A percentile compares a stretch with the other conserved stretches of the same genome.
Conservation (phyloP, 2,113 vertebrate species). For the Theristicus caerulescens region DNA sequence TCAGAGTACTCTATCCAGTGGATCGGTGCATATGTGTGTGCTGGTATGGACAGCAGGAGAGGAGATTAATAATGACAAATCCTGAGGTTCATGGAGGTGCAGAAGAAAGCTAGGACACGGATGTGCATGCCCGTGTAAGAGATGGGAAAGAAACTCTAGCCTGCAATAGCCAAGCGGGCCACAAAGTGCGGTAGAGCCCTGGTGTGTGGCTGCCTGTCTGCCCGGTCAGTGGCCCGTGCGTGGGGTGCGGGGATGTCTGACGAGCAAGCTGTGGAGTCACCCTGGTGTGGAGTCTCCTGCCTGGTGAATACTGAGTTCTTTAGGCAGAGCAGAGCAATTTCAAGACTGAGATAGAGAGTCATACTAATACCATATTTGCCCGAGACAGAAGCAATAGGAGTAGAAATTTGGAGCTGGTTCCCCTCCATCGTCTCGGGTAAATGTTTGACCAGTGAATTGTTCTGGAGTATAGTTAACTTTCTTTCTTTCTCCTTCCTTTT, state of each 20-base stretch:
- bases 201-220: background rate
- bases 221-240: accelerated
- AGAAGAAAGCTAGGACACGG: background rate
- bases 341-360: background rate
- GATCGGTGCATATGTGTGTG: background rate
- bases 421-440: background rate
- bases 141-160: background rate
- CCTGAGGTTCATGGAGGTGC: background rate
- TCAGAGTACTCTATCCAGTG: background rate
- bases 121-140: accelerated
- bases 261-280: accelerated
- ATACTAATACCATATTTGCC: background rate
- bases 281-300: background rate
- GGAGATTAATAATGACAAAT: background rate
- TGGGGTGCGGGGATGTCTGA: background rate
- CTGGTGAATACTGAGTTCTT: background rate
- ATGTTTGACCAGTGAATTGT: background rate
- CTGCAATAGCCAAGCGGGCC: background rate
- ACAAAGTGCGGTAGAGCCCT: background rate
- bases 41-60: background rate
- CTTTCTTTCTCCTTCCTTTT: background rate
- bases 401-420: background rate
- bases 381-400: background rate
- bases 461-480: background rate
- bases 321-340: background rate